phyloP scores from a whole-genome alignment of 2,888 invertebrate species.

The Eilema sororculum region DNA sequence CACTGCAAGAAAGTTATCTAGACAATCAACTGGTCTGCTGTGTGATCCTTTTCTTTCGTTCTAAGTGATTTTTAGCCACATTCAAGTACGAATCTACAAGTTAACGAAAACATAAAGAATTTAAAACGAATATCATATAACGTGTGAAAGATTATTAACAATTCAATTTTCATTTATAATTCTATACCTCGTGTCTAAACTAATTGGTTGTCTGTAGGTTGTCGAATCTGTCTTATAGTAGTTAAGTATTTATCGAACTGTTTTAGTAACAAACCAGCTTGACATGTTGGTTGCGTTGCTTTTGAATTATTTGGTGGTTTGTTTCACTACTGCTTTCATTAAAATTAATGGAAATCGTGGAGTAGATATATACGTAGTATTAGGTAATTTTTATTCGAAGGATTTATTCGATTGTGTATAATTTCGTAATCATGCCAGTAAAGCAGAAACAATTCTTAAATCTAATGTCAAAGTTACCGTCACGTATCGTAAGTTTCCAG shows the following conservation, averaged over 20 bases:
- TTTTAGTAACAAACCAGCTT: slow-evolving; percentile 32
- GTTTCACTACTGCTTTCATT: slow-evolving; percentile 8
- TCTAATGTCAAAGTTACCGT: not conserved
- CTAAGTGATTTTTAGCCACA: too few species aligned
- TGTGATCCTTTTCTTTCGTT: too few species aligned
- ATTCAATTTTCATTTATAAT: slow-evolving; percentile 42
- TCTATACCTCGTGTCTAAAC: slow-evolving; percentile 12
- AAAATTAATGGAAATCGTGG: slow-evolving; percentile 6
- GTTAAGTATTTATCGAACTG: slow-evolving; percentile 39
- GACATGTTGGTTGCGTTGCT: slow-evolving; percentile 18
- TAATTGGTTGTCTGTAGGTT: slow-evolving; percentile 41
- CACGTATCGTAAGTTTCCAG: too few species aligned
- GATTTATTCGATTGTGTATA: not conserved
- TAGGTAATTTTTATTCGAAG: not conserved
- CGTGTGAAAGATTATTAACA: slow-evolving; percentile 15
- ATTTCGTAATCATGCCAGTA: not conserved
- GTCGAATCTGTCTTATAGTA: slow-evolving; percentile 45
- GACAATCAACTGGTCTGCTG: too few species aligned
- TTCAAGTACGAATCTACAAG: too few species aligned
- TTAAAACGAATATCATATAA: not conserved
- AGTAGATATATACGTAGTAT: not conserved
- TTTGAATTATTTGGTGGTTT: slow-evolving; percentile 15
- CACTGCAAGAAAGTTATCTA: too few species aligned
- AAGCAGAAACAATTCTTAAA: not conserved
- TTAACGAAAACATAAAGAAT: not conserved